These are phyloP conservation scores for Cuniculus paca DNA, from an alignment of 2,797 vertebrate species.

Conservation along the genomic window DNA sequence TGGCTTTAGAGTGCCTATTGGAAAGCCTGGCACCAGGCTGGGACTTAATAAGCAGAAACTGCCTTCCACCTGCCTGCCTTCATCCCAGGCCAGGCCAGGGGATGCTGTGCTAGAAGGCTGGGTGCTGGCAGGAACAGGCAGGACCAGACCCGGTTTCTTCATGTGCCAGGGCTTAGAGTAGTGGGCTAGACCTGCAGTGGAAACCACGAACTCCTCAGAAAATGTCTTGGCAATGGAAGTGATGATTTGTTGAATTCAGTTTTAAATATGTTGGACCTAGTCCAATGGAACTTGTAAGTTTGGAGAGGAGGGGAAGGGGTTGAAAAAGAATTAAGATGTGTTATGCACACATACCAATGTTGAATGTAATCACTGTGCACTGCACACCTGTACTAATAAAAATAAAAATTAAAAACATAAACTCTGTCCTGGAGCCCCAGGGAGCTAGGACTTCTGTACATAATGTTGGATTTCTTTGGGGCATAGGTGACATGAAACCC, in stretches of 20 bases:
- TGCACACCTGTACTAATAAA: neutral
- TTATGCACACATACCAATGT: neutral
- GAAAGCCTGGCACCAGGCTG: neutral
- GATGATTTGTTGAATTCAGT: neutral
- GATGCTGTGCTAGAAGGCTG: neutral
- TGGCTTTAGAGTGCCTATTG: neutral
- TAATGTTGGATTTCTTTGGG: neutral
- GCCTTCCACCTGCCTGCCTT: neutral
- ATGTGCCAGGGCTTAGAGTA: neutral
- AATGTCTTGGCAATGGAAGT: neutral
- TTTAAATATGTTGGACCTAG: neutral
- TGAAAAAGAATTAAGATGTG: neutral
- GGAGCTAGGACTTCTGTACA: neutral
- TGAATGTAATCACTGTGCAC: neutral
- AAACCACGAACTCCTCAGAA: neutral
- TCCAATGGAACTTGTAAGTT: neutral
- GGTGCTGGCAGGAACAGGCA: neutral
- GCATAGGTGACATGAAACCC: neutral
- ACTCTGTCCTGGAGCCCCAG: neutral
- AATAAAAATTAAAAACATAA: neutral
- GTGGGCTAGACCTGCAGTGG: neutral
- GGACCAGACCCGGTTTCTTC: neutral
- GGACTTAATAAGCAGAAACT: neutral
- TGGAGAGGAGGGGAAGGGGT: neutral
- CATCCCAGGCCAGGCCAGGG: too few relatives aligned